phyloP scores from a whole-genome alignment of 2,797 vertebrate species.

The Limnodromus scolopaceus region DNA sequence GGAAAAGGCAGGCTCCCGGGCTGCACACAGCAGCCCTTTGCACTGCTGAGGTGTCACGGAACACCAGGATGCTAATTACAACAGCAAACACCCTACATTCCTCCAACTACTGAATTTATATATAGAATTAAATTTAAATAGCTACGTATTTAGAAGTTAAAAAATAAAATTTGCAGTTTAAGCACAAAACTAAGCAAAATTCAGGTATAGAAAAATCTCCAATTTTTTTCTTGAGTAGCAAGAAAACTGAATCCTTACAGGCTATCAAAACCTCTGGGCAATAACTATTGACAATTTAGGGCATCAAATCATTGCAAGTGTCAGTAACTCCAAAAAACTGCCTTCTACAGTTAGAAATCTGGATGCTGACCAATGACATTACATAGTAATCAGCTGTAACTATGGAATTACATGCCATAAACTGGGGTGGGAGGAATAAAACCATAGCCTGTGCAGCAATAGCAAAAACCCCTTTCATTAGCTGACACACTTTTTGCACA shows the following conservation, averaged over 20 bases:
- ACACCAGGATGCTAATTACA: not conserved
- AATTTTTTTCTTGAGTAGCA: not conserved
- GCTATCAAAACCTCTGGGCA: not conserved
- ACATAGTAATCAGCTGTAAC: not conserved
- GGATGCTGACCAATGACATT: not conserved
- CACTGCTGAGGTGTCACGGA: not conserved
- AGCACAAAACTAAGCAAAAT: not conserved
- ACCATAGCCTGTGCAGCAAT: not conserved
- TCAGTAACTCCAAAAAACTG: not conserved
- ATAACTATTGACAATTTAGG: not conserved
- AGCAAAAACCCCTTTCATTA: not conserved
- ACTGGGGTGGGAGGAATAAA: not conserved
- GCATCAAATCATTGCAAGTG: not conserved
- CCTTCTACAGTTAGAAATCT: not conserved
- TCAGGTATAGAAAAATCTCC: not conserved
- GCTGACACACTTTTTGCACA: not conserved
- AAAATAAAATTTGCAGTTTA: not conserved
- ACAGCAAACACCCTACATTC: not conserved
- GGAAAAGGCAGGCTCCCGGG: not conserved
- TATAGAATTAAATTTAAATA: not conserved
- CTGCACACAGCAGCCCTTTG: not conserved
- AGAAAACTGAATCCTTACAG: not conserved
- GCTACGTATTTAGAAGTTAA: not conserved
- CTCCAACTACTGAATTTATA: not conserved
- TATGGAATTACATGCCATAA: not conserved